These are phyloP conservation scores for Rhopilema esculentum DNA, from an alignment of 30 jellyfish, hydroid and myxozoan genomes.

Conservation along the genomic window DNA sequence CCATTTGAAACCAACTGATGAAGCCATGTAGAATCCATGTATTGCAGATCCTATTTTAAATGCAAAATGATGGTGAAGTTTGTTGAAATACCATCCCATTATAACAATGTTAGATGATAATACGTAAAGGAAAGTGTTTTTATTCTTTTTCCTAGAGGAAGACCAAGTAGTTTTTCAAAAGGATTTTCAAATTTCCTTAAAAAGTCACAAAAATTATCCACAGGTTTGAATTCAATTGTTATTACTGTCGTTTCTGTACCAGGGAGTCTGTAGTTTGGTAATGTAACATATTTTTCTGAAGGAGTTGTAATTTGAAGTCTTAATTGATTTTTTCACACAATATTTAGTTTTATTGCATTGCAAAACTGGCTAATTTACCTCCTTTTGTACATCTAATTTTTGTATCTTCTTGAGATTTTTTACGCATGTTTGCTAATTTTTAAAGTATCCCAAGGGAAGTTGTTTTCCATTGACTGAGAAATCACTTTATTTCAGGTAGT, in stretches of 20 bases:
- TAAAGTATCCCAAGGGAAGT: neutral
- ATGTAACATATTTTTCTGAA: no score
- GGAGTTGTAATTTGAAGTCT: no score
- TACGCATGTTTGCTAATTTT: no score
- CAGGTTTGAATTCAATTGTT: neutral
- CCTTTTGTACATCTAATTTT: no score
- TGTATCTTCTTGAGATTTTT: neutral
- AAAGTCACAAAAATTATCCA: conserved; percentile 36
- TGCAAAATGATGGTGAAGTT: neutral
- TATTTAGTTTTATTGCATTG: no score
- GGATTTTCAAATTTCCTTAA: neutral
- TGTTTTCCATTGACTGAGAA: neutral
- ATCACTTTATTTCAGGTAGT: conserved; percentile 12
- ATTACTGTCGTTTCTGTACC: neutral
- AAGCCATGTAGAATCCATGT: no score
- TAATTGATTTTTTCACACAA: neutral
- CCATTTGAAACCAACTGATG: no score
- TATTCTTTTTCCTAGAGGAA: neutral
- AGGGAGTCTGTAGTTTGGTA: neutral
- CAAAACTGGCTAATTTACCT: no score
- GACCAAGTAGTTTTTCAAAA: conserved; percentile 17
- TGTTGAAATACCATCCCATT: neutral
- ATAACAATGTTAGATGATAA: no score
- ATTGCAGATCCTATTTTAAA: neutral
- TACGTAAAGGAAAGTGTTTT: no score